Base-by-base conservation (phyloP, 2,888 invertebrate genomes). In the Watsonalla cultraria region DNA sequence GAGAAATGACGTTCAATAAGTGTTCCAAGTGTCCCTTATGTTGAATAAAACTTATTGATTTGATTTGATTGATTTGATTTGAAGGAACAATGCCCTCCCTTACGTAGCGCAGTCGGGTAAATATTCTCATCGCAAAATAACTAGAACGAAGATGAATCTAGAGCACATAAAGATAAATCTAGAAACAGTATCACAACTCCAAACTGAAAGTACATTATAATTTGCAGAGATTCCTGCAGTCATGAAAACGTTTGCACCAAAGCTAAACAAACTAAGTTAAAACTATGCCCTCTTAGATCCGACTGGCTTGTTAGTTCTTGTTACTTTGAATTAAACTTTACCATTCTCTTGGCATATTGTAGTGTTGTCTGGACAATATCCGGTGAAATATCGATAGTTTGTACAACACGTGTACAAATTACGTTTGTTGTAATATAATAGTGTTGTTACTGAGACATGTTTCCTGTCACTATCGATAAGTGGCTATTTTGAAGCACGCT, bases 401-500 rank as follows among this genome's bases (percentile, higher is more conserved):
- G 9, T 46, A 11, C 15, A 47, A 60, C 46, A 46, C 51, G 14
- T 35, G 37, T 46, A 42, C n/a, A 5, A 37, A 39, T 37, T 24
- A 37, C 33, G 15, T 61, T 76, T 73, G 72, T 77, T 68, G 80
- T 66, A 75, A 80, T 63, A 60, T 65, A 74, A 80, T 82, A 82
- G 79, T 78, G 82, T 77, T 78, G 82, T 76, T 66, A 72, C 66
- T 65, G 59, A 59, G 58, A 65, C 64, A 62, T 62, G 63, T 65
- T 74, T 78, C 75, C 77, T 77, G 71, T 70, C 67, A 61, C 68
- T 76, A 75, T 82, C 82, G 81, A 82, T 82, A 80, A 68, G 70
- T 69, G 64, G 72, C 76, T 81, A 80, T 80, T 81, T 80, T 72
- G 58, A 68, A 63, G 68, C 69, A 47, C 53, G 54, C 56, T 58